phyloP scores from a whole-genome alignment of 2,113 vertebrate species.

The Spea multiplicata region DNA sequence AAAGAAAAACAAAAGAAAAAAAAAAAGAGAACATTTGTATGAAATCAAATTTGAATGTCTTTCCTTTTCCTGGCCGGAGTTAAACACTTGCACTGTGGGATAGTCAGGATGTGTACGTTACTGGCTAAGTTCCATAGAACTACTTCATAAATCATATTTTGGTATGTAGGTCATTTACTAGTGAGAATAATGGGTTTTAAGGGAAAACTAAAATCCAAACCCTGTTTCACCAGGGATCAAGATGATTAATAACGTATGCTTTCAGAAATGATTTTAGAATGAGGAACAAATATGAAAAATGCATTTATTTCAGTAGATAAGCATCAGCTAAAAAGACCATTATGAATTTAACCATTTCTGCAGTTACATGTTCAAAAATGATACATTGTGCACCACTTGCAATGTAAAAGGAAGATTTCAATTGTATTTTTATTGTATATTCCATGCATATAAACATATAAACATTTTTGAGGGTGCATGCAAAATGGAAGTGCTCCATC shows the following conservation, averaged over 20 bases:
- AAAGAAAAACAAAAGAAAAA: not conserved
- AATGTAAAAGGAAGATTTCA: not conserved
- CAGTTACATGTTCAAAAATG: not conserved
- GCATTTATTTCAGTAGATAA: constrained; percentile 49
- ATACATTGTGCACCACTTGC: not conserved
- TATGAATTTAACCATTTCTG: constrained; percentile 38
- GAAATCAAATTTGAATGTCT: not conserved
- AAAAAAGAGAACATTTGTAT: not conserved
- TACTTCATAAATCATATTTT: constrained; percentile 38
- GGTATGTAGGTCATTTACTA: constrained; percentile 46
- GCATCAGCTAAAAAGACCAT: constrained; percentile 31
- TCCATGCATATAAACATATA: not conserved
- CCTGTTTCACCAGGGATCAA: constrained; percentile 37
- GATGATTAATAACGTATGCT: constrained; percentile 54
- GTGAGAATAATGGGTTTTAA: constrained; percentile 47
- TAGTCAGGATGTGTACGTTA: constrained; percentile 1
- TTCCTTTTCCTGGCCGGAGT: constrained; percentile 17
- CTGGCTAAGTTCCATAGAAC: constrained; percentile 3
- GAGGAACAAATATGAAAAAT: constrained; percentile 52
- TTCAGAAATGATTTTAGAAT: constrained; percentile 44
- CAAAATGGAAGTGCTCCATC: constrained; percentile 26
- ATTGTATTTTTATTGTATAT: constrained; percentile 10
- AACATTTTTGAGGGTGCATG: not conserved
- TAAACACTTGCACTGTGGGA: constrained; percentile 23
- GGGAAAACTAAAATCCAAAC: constrained; percentile 45